Evolutionary conservation across 1,140 invertebrate species (phyloP), one percentile per base, ranked within the genome.

Genomic region (Heliconius congener): DNA sequence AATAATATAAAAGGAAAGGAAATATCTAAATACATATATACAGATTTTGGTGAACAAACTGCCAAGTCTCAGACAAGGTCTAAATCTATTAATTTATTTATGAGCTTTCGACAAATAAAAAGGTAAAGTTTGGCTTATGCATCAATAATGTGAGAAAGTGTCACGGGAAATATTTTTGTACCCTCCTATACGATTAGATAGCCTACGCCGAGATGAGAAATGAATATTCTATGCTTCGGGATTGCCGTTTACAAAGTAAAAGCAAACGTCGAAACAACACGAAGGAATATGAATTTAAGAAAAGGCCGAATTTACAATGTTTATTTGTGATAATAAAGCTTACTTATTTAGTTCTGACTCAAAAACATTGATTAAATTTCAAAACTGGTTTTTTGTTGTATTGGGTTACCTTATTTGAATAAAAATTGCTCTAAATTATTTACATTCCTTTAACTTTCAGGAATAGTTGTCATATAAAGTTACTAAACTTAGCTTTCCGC

Each of bases 111-210:
- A n/a, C 9, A 74, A 74, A 55, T 55, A 78, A 74, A 74, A 80
- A 55, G 55, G 76, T 78, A 74, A 80, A 50, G 75, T 66, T 77
- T 79, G 60, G 78, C 75, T 81, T 82, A 80, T 84, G 73, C 81
- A 86, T 86, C 76, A 83, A 83, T 83, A 86, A 86, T 86, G 83
- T 72, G 76, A 34, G 72, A 50, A 76, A 84, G 82, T 83, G 80
- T 82, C 79, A 83, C 75, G 78, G 76, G 71, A 82, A 83, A 84
- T 81, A 81, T 82, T 73, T 77, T 83, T 76, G 66, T 70, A 76
- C 75, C 74, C 80, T 78, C 52, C 73, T 77, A 84, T 74, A 79
- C 81, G 74, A 83, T 81, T 83, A 82, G 80, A 34, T 77, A 74
- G 60, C 55, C 76, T 81, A 79, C 34, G 75, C 71, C 71, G 81